Base-by-base conservation (phyloP, 2,113 vertebrate genomes). In the Conger conger region DNA sequence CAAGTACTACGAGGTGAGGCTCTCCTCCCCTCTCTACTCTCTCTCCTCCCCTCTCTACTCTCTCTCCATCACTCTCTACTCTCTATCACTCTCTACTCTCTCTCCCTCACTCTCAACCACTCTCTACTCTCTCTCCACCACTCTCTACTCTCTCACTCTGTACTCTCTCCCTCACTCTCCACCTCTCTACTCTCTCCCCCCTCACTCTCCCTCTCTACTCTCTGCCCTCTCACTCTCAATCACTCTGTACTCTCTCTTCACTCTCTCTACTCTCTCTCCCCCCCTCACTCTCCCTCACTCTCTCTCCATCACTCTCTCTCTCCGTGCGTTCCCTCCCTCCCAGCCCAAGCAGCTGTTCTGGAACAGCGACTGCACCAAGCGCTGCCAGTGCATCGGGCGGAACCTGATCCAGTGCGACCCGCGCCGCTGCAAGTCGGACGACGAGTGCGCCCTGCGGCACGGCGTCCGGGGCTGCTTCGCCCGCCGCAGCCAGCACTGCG, bases 261-360 rank as follows among this genome's bases (percentile, higher is more conserved):
- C 89, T 87, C 83, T 40, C 87, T 90, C 88, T 63, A n/a, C 68
- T 60, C 77, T 54, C 83, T 60, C 77, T 54, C 83, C 81, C 54
- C 40, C 89, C 57, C 83, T 82, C 89, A 87, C 85, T 89, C 82
- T 84, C 53, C 50, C 80, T 80, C 84, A 0, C 91, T 83, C 85
- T 86, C 76, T 84, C 85, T 82, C 78, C 27, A 91, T 88, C 89
- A 87, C 84, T 36, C 87, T 89, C 87, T 79, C 73, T 60, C 60
- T 73, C 42, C 57, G 76, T 36, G 86, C 60, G 38, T 60, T 82
- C 77, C 83, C 82, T 87, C 82, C 53, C 78, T 81, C 82, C 0
- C 89, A 99, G 98, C 97, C 98, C 88, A 99, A 99, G 87, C 98
- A 99, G 93, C 94, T 99, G 30, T 99, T 99, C 91, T 99, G 98